phyloP scores from a whole-genome alignment of 2,888 invertebrate species.

The Cataglyphis altisquamis region DNA sequence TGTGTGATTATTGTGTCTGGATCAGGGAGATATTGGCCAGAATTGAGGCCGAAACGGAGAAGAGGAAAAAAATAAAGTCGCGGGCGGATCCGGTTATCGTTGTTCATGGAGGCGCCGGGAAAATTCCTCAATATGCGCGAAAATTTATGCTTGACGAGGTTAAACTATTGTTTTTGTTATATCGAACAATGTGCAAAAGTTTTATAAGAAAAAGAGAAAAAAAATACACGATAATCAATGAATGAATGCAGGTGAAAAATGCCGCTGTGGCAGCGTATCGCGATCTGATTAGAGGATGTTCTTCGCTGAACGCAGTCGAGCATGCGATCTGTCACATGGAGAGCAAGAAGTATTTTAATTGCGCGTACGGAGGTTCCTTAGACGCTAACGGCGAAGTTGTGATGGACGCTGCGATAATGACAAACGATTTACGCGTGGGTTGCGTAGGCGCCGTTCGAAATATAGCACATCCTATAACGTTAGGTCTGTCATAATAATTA shows the following conservation, averaged over 20 bases:
- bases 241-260: constrained; percentile 68
- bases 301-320: constrained; percentile 73
- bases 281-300: constrained; percentile 68
- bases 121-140: constrained; percentile 52
- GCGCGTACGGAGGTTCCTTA: constrained; percentile 63
- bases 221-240: neutral
- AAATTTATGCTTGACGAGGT: constrained; percentile 65
- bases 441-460: constrained; percentile 74
- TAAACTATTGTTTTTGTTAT: constrained; percentile 2
- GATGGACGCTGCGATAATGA: constrained; percentile 76
- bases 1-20: constrained; percentile 81
- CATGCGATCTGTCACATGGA: constrained; percentile 75
- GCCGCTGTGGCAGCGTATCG: constrained; percentile 74
- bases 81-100: constrained; percentile 73
- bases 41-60: constrained; percentile 39
- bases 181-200: neutral
- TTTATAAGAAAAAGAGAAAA: neutral
- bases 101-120: constrained; percentile 75
- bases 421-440: constrained; percentile 67
- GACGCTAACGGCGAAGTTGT: constrained; percentile 64
- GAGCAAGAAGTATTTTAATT: constrained; percentile 65
- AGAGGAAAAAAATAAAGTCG: constrained; percentile 44
- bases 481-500: constrained; percentile 62
- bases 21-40: constrained; percentile 66
- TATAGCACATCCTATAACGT: constrained; percentile 74